Conservation (phyloP, 2,113 vertebrate genomes). For the Notechis scutatus region DNA sequence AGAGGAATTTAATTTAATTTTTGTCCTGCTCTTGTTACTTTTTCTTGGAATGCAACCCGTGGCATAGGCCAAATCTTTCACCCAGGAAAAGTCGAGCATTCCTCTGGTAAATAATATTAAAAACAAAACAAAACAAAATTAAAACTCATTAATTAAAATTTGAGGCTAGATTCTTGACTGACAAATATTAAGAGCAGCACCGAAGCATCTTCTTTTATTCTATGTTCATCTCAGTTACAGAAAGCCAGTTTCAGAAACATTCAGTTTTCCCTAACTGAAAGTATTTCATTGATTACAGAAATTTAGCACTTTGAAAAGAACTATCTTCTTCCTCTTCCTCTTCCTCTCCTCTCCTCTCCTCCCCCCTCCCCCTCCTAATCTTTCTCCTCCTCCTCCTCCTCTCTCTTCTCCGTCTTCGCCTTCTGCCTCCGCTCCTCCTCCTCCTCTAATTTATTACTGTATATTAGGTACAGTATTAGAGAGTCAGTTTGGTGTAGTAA, state of each 20-base stretch:
- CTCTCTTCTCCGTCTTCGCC: too few species aligned
- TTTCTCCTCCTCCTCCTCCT: not conserved
- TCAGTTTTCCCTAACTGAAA: not conserved
- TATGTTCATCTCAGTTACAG: not conserved
- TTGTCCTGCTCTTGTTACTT: not conserved
- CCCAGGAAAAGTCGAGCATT: not conserved
- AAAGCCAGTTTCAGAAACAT: not conserved
- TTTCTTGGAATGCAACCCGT: not conserved
- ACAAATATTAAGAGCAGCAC: not conserved
- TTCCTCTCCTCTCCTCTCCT: not conserved
- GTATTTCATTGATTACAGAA: not conserved
- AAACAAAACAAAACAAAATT: not conserved
- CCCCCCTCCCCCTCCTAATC: too few species aligned
- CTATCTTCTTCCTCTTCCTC: too few species aligned
- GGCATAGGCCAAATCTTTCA: not conserved
- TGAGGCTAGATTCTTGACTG: not conserved
- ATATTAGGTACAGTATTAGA: too few species aligned
- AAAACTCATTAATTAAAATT: not conserved
- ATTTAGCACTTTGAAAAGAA: not conserved
- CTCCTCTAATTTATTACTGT: too few species aligned
- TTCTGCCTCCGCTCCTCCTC: too few species aligned
- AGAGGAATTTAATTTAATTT: not conserved
- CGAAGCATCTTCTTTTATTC: not conserved
- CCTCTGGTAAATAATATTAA: not conserved
- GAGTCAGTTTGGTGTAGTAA: too few species aligned